Conservation (phyloP, 2,797 vertebrate genomes). For the Astyanax mexicanus region DNA sequence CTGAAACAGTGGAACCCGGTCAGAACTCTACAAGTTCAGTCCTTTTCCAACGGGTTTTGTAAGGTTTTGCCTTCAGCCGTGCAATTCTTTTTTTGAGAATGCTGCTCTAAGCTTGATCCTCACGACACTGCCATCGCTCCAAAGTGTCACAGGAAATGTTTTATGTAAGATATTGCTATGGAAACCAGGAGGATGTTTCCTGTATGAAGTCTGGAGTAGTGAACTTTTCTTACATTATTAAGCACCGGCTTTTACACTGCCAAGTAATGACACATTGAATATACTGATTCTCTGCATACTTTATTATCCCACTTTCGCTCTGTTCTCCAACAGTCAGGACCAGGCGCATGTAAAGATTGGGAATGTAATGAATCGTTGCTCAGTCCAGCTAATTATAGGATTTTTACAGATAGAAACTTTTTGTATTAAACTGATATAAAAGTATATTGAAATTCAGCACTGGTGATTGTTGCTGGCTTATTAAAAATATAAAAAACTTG, state of each 20-base stretch:
- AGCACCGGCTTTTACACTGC: conserved; percentile 3
- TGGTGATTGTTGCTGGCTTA: too few relatives aligned
- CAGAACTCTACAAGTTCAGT: conserved; percentile 12
- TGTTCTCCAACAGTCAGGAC: too few relatives aligned
- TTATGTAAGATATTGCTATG: conserved; percentile 44
- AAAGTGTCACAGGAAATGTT: conserved; percentile 41
- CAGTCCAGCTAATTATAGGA: too few relatives aligned
- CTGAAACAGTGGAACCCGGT: conserved; percentile 19
- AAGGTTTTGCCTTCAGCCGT: conserved; percentile 16
- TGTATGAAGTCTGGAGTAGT: conserved; percentile 1
- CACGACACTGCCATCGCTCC: conserved; percentile 22
- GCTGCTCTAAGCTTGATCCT: conserved; percentile 23
- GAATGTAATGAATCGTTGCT: too few relatives aligned
- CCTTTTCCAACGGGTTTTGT: conserved; percentile 15
- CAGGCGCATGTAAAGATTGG: too few relatives aligned
- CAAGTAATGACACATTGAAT: too few relatives aligned
- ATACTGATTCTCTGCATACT: too few relatives aligned
- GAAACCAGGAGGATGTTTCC: conserved; percentile 21
- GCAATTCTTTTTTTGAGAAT: conserved; percentile 7
- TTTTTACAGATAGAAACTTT: too few relatives aligned
- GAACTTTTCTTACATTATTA: conserved; percentile 31
- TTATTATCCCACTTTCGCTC: too few relatives aligned
- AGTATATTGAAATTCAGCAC: too few relatives aligned
- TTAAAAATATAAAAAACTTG: too few relatives aligned
- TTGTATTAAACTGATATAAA: too few relatives aligned